phyloP scores from a whole-genome alignment of 2,888 invertebrate species.

The Actias luna region DNA sequence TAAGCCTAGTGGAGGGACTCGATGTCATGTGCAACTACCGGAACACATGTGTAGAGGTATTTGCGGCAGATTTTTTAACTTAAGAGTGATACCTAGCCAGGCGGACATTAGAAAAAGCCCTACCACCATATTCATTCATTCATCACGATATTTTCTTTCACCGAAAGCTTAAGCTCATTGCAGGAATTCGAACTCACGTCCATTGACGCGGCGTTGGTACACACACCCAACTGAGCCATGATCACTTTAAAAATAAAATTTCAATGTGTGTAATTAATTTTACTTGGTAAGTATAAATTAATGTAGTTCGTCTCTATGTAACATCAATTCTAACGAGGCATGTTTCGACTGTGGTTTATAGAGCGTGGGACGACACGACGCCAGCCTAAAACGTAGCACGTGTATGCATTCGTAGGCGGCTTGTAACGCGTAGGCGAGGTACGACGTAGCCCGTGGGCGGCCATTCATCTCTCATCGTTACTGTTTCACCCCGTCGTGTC shows the following conservation, averaged over 20 bases:
- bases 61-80: no score
- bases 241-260: neutral
- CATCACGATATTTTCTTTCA: no score
- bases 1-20: no score
- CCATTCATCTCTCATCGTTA: slow-evolving; percentile 38
- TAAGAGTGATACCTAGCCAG: no score
- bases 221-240: neutral
- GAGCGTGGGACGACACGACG: slow-evolving; percentile 32
- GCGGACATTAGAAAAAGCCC: no score
- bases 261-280: neutral
- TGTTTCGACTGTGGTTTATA: slow-evolving; percentile 7
- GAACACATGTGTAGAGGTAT: no score
- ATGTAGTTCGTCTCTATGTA: neutral
- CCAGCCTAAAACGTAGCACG: slow-evolving; percentile 32
- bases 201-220: no score
- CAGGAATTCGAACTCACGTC: no score
- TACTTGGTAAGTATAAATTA: neutral
- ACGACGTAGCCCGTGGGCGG: slow-evolving; percentile 47
- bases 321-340: neutral
- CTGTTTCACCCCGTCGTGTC: neutral
- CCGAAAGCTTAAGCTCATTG: no score
- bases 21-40: no score
- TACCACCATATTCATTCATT: no score
- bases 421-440: slow-evolving; percentile 49
- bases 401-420: slow-evolving; percentile 30